phyloP scores from a whole-genome alignment of 2,888 invertebrate species.

The Drosophila hawaiiensis region DNA sequence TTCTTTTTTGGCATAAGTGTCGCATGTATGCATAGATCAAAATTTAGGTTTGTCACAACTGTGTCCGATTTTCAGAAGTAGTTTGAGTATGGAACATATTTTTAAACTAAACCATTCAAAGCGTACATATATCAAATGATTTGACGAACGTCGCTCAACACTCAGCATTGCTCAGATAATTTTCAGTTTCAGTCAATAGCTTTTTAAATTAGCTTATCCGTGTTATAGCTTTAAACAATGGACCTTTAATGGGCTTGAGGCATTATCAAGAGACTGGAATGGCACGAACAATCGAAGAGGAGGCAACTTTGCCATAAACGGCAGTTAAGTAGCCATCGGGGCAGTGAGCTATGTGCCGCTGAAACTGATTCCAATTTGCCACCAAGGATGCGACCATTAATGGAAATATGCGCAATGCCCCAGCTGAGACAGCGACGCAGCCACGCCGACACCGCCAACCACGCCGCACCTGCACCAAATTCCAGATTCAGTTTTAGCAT shows the following conservation, averaged over 20 bases:
- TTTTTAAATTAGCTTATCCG: constrained; percentile 33
- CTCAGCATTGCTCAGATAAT: constrained; percentile 8
- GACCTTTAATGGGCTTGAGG: constrained; percentile 17
- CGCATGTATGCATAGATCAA: not conserved
- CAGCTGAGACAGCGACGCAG: constrained; percentile 48
- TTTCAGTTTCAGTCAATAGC: constrained; percentile 14
- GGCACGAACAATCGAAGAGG: constrained; percentile 47
- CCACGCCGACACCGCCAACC: constrained; percentile 1
- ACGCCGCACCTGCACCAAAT: constrained; percentile 45
- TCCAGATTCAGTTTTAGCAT: constrained; percentile 23
- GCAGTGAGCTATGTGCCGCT: constrained; percentile 60
- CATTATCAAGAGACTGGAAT: constrained; percentile 2
- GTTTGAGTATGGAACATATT: not conserved
- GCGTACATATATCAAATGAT: not conserved
- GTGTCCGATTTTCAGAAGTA: not conserved
- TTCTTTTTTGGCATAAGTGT: not conserved
- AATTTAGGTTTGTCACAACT: not conserved
- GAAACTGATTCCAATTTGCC: constrained; percentile 76
- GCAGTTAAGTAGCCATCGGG: constrained; percentile 65
- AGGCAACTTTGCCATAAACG: constrained; percentile 60
- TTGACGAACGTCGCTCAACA: not conserved
- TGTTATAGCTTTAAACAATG: constrained; percentile 29
- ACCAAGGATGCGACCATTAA: constrained; percentile 80
- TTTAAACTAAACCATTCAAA: not conserved
- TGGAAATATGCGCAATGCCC: constrained; percentile 72